Conservation (phyloP, 2,888 invertebrate genomes). For the Ellobium chinense region DNA sequence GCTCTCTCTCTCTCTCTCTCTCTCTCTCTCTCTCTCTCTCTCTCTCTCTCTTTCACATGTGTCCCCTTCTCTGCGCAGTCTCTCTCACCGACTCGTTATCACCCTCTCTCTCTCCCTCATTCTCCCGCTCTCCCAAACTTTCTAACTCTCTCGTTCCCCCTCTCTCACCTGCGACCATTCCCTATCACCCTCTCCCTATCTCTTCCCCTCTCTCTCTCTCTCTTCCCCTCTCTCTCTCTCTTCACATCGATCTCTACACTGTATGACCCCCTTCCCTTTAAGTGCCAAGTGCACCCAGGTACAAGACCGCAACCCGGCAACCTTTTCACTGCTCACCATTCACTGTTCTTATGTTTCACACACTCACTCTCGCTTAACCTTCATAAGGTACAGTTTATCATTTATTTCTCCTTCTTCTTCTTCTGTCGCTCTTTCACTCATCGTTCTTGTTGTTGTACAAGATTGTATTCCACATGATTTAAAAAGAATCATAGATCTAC, state of each 20-base stretch:
- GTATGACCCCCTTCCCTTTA: constrained; percentile 12
- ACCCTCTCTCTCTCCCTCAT: neutral
- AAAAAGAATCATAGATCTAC: too few relatives aligned
- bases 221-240: constrained; percentile 38
- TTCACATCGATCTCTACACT: too few relatives aligned
- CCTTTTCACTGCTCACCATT: too few relatives aligned
- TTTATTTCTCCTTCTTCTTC: too few relatives aligned
- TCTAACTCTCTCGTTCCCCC: constrained; percentile 10
- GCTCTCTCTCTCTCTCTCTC: constrained; percentile 1
- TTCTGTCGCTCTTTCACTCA: too few relatives aligned
- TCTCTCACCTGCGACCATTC: neutral
- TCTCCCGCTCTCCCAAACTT: constrained; percentile 1
- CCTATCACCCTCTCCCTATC: neutral
- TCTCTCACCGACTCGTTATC: constrained; percentile 14
- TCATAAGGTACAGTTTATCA: neutral
- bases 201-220: neutral
- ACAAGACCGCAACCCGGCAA: too few relatives aligned
- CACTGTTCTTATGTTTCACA: neutral
- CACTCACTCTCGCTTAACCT: neutral
- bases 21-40: neutral
- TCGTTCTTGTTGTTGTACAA: too few relatives aligned
- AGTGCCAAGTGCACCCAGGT: too few relatives aligned
- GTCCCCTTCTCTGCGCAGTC: too few relatives aligned
- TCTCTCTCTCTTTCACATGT: neutral
- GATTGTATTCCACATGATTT: too few relatives aligned